Evolutionary conservation across 1,140 invertebrate genomes (phyloP), one percentile per base, ranked within the genome.

Genomic region (Drosophila pruinosa): DNA sequence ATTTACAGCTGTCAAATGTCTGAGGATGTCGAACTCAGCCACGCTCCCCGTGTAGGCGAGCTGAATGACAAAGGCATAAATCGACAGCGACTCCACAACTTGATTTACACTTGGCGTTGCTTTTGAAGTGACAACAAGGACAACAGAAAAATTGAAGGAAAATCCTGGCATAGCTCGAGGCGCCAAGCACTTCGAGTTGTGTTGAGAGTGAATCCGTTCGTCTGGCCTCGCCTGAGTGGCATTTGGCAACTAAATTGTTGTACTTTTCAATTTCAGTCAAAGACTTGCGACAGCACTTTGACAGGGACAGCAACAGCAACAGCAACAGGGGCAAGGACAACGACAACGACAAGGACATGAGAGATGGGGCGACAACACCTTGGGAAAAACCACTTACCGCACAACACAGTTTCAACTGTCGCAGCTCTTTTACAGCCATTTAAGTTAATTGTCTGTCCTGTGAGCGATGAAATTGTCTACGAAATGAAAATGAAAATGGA

Each of bases 231-330:
- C 15, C 36, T 38, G 34, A 64, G 34, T 63, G 58, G 43, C 65
- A 56, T 54, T 70, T 64, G 59, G 34, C 41, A 68, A 69, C 63
- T 61, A 68, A 69, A 72, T 63, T 86, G 79, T 82, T 82, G 76
- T 86, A 80, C 74, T 80, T 86, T 86, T 80, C 81, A 85, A 85
- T 86, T 85, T 80, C 56, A 70, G 63, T 85, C 78, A 78, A 65
- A 78, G 54, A 38, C 28, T 31, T 31, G 28, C 28, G 28, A 31
- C 34, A 52, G 41, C 45, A 67, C 34, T 38, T 26, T 65, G 43
- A 65, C 43, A 34, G 24, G 57, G 31, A n/a, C n/a, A n/a, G n/a
- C n/a, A n/a, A n/a, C n/a, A n/a, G n/a, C 12, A 64, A 38, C 67
- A 58, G 31, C 14, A 63, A 52, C 52, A 57, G 38, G 45, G 26